Evolutionary conservation across 2,888 invertebrate genomes (phyloP).

Genomic region (Athetis lepigone): DNA sequence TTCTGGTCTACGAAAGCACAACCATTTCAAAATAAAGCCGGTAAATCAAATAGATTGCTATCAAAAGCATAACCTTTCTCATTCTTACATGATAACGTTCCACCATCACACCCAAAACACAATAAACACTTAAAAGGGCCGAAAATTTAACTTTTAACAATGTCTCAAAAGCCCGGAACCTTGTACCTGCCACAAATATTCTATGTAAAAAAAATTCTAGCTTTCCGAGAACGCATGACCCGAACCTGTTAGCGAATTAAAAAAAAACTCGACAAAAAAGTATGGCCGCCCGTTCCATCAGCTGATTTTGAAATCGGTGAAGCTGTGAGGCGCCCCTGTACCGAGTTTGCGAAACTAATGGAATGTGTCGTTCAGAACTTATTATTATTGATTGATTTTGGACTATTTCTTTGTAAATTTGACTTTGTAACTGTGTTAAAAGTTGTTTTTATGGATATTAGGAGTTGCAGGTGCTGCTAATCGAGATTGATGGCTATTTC

Average conservation of each 20-base stretch:
- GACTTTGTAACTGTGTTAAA: background rate
- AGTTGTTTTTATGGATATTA: background rate
- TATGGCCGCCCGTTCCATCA: constrained; percentile 59
- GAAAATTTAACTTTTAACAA: constrained; percentile 56
- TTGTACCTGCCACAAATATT: constrained; percentile 63
- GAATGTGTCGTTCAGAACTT: constrained; percentile 44
- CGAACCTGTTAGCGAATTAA: constrained; percentile 65
- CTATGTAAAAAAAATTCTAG: constrained; percentile 56
- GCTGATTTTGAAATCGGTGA: constrained; percentile 62
- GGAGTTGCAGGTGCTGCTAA: no score
- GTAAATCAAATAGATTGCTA: constrained; percentile 26
- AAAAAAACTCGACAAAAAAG: constrained; percentile 57
- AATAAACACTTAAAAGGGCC: constrained; percentile 42
- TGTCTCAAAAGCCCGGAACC: constrained; percentile 51
- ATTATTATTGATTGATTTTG: constrained; percentile 44
- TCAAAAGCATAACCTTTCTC: constrained; percentile 37
- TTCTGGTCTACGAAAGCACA: no score
- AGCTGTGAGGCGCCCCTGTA: constrained; percentile 63
- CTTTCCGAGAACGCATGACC: constrained; percentile 60
- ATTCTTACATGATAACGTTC: constrained; percentile 32
- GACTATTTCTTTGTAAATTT: background rate
- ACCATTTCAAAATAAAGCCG: constrained; percentile 29
- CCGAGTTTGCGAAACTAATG: constrained; percentile 26
- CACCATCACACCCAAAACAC: constrained; percentile 44
- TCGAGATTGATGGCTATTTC: background rate